phyloP scores from a whole-genome alignment of 2,797 vertebrate species.

The Rhabdomys pumilio region DNA sequence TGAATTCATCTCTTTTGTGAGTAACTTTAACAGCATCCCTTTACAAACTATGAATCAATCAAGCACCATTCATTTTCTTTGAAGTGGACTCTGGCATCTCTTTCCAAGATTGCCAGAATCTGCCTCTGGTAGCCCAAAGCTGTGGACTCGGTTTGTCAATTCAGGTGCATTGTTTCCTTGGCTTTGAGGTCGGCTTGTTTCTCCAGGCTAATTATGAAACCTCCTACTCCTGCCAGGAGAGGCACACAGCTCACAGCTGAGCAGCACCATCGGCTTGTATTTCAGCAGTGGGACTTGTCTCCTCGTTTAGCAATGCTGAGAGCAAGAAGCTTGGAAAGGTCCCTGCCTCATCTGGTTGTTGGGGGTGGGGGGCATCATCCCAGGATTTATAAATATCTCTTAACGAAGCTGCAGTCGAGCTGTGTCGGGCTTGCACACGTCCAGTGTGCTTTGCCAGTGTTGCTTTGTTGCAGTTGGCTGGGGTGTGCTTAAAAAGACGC shows the following conservation, averaged over 20 bases:
- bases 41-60: slow-evolving; percentile 61
- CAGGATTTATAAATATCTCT: slow-evolving; percentile 85
- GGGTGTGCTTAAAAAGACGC: slow-evolving; percentile 87
- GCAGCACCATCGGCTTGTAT: not conserved
- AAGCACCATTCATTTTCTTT: slow-evolving; percentile 53
- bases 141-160: slow-evolving; percentile 57
- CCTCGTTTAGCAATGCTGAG: slow-evolving; percentile 72
- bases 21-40: slow-evolving; percentile 34
- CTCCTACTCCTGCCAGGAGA: not conserved
- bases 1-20: slow-evolving; percentile 59
- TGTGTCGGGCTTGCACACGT: slow-evolving; percentile 79
- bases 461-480: slow-evolving; percentile 88
- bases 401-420: slow-evolving; percentile 83
- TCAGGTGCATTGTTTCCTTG: slow-evolving; percentile 66
- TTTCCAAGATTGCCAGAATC: slow-evolving; percentile 35
- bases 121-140: not conserved
- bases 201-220: slow-evolving; percentile 60
- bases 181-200: not conserved
- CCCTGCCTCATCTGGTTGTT: slow-evolving; percentile 84
- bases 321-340: slow-evolving; percentile 82
- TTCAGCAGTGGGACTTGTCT: slow-evolving; percentile 66
- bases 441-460: slow-evolving; percentile 89
- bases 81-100: slow-evolving; percentile 55
- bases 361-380: slow-evolving; percentile 67
- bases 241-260: slow-evolving; percentile 13